A percentile compares a stretch with the other conserved stretches of the same genome.
phyloP scores from a whole-genome alignment of 2,797 vertebrate genomes.

The Dicrostonyx torquatus region DNA sequence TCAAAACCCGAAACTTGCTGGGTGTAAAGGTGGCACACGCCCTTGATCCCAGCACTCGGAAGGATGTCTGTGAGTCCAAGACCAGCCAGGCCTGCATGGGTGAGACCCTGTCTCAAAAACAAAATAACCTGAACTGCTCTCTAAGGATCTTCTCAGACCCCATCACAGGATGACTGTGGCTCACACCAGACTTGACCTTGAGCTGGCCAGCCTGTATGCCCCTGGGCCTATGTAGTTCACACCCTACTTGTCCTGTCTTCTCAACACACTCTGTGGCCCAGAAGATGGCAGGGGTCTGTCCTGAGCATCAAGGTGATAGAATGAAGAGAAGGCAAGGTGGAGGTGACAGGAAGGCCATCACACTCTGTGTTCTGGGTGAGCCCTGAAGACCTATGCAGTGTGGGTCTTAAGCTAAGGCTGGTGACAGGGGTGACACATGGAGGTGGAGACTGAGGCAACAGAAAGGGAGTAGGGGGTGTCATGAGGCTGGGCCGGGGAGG shows the following conservation, averaged over 20 bases:
- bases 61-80: neutral
- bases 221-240: neutral
- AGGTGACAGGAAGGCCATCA: neutral
- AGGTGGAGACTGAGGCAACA: neutral
- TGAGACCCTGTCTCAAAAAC: neutral
- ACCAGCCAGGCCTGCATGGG: neutral
- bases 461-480: neutral
- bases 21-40: neutral
- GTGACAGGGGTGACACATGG: neutral
- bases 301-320: fast-evolving
- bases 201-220: neutral
- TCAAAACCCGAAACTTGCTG: neutral
- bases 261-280: no score
- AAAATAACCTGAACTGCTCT: neutral
- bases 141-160: neutral
- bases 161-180: neutral
- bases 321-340: no score
- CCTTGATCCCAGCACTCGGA: neutral
- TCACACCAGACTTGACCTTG: neutral
- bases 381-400: neutral
- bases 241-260: fast-evolving
- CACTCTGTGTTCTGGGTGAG: neutral
- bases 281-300: fast-evolving
- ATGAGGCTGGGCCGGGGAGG: neutral
- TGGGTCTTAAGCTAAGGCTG: neutral